Conservation (phyloP, 2,113 vertebrate species). For the Chionodraco myersi region DNA sequence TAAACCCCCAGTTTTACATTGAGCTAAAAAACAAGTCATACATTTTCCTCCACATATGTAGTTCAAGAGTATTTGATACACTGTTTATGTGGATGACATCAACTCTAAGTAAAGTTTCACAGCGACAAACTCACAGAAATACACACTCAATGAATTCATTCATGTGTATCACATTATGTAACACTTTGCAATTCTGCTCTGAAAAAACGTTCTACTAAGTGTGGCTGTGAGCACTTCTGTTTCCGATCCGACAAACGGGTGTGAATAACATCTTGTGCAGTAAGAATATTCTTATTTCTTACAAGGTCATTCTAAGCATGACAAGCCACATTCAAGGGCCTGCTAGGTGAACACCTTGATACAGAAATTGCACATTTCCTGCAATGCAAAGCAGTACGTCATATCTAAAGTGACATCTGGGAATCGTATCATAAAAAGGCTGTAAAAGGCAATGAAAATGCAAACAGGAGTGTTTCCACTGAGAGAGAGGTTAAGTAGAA, state of each 20-base stretch:
- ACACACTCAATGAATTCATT: not conserved
- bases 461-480: conserved; percentile 12
- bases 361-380: conserved; percentile 54
- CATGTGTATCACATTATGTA: not conserved
- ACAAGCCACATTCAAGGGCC: not conserved
- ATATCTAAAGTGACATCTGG: conserved; percentile 31
- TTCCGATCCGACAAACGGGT: not conserved
- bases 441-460: conserved; percentile 11
- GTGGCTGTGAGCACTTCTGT: not conserved
- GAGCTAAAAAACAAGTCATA: not conserved
- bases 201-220: not conserved
- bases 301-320: not conserved
- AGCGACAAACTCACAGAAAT: not conserved
- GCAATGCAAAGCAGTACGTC: conserved; percentile 54
- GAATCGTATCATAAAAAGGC: conserved; percentile 1
- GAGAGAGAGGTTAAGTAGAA: conserved; percentile 35
- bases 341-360: conserved; percentile 5
- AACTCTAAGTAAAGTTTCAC: not conserved
- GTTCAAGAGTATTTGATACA: not conserved
- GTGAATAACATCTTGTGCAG: not conserved
- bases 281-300: not conserved
- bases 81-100: not conserved
- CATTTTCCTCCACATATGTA: not conserved
- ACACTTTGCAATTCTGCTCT: conserved; percentile 9
- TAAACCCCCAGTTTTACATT: not conserved